A percentile compares a stretch with the other conserved stretches of the same genome.
phyloP scores from a whole-genome alignment of 2,888 invertebrate species.

The Papilio elwesi region DNA sequence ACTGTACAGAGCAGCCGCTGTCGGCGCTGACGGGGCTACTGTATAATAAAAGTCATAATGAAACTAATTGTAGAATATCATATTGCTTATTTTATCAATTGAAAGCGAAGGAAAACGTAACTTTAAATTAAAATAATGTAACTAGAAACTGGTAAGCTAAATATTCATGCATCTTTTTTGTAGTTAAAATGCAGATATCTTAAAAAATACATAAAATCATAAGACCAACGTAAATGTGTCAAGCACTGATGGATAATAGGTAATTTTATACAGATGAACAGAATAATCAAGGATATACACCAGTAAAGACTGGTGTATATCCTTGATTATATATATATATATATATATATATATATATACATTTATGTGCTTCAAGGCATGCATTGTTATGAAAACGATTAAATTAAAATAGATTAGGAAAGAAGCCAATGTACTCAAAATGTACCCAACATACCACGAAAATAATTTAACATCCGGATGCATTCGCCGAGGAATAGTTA shows the following conservation, averaged over 20 bases:
- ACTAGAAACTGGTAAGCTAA: too few species aligned
- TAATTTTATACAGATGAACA: too few species aligned
- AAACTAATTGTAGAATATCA: not conserved
- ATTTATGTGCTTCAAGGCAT: conserved; percentile 2
- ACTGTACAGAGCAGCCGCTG: conserved; percentile 67
- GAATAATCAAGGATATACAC: too few species aligned
- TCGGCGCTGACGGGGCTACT: conserved; percentile 68
- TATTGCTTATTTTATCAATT: not conserved
- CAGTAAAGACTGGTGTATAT: too few species aligned
- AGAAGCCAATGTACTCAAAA: conserved; percentile 60
- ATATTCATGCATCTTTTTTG: too few species aligned
- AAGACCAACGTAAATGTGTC: too few species aligned
- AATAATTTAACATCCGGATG: conserved; percentile 55
- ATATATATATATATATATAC: not conserved
- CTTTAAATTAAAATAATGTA: too few species aligned
- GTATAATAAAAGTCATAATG: conserved; percentile 23
- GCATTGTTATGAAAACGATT: not conserved
- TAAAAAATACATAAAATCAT: too few species aligned
- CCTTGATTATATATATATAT: not conserved
- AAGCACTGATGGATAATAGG: too few species aligned
- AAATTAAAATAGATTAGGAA: not conserved
- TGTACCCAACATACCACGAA: conserved; percentile 80
- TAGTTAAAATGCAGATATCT: too few species aligned
- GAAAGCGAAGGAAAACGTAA: conserved; percentile 4
- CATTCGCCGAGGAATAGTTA: conserved; percentile 29